Conservation (phyloP, 92 coral and sea anemone genomes). For the Parazoanthus darwini region DNA sequence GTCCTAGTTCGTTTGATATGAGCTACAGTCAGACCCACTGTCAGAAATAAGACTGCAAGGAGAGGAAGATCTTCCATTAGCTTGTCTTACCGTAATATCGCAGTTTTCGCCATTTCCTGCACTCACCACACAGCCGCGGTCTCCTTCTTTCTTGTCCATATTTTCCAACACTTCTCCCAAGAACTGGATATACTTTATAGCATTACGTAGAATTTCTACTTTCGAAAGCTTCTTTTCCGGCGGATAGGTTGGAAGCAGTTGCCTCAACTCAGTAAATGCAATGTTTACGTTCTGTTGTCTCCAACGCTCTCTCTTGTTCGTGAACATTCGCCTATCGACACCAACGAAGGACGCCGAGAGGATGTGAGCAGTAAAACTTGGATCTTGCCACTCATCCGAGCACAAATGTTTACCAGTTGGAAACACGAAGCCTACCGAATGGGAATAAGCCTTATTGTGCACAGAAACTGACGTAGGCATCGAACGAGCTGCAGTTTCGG, state of each 20-base stretch:
- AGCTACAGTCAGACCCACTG: not conserved
- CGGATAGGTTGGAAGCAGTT: conserved; percentile 93
- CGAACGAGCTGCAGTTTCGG: not conserved
- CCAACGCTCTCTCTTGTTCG: conserved; percentile 90
- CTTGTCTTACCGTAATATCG: not conserved
- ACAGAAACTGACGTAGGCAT: conserved; percentile 9
- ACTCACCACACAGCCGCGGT: not conserved
- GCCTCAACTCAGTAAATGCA: conserved; percentile 89
- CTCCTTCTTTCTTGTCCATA: conserved; percentile 60
- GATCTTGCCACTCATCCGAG: not conserved
- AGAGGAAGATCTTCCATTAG: not conserved
- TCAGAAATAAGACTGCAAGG: not conserved
- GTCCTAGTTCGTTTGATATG: not conserved
- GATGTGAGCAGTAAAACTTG: not conserved
- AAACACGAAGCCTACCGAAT: not conserved
- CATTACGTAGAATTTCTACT: conserved; percentile 80
- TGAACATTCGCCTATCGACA: conserved; percentile 61
- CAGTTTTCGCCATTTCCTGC: not conserved
- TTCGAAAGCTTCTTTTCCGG: conserved; percentile 96
- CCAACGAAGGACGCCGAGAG: conserved; percentile 20
- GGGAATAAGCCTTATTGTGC: not conserved
- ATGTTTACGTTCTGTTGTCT: conserved; percentile 90
- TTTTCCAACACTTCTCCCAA: conserved; percentile 70
- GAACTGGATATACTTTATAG: conserved; percentile 86
- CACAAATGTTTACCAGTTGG: conserved; percentile 9